Base-by-base conservation (phyloP, 2,797 vertebrate species). In the Myotis findleyi region DNA sequence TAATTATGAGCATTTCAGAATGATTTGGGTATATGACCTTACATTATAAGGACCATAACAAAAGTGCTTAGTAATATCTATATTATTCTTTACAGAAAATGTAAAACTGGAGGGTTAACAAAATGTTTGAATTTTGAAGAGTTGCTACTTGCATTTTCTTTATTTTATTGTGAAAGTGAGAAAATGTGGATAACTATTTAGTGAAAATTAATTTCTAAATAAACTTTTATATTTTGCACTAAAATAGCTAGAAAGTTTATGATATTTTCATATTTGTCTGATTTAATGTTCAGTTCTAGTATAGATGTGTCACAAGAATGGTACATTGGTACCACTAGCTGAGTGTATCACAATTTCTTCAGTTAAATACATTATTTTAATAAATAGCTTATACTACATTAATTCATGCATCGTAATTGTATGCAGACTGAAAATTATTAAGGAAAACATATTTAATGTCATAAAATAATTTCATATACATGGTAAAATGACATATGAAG, bases 1-100 rank as follows among this genome's bases (percentile, higher is more conserved):
- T 95, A 89, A 81, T 94, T 79, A 72, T 80, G 91, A 95, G 44
- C 72, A 18, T 82, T 95, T 87, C 79, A 97, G 66, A 88, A 75
- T 8, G 55, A 94, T 44, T 69, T 55, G 59, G 7, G 2, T 73
- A 30, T 2, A 53, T 3, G 14, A 49, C 2, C 11, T 77, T 69
- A 57, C 5, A 27, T 0, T 36, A 36, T 33, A 86, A 76, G 18
- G 49, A 83, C 12, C 20, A 11, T 14, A 66, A 73, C 25, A 33
- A 64, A 84, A 53, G 0, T 49, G 13, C 44, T 66, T 77, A 8
- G 12, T 59, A n/a, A n/a, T 73, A 8, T 57, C 18, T 77, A 84
- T n/a, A 57, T 30, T 62, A 55, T 69, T 62, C 6, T 57, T 79
- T 77, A 89, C 51, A 3, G 71, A 88, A 95, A 91, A 77, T 30